Evolutionary conservation across 1,140 invertebrate genomes (phyloP).

Genomic region (Eupeodes corollae): DNA sequence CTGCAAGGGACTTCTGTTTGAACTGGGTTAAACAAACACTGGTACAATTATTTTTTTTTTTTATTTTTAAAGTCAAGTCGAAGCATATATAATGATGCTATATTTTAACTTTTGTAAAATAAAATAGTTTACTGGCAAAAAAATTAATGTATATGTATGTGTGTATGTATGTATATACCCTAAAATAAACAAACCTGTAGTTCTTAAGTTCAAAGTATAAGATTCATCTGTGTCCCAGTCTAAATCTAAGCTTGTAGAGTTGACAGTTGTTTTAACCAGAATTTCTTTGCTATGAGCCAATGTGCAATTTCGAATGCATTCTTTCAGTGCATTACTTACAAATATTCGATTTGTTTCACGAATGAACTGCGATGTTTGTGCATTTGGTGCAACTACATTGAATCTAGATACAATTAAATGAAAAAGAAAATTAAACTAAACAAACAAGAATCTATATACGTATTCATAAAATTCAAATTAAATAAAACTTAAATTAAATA

Average conservation of each 20-base stretch:
- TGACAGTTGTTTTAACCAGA: conserved; percentile 42
- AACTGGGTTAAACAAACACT: too few species aligned
- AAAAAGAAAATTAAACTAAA: too few species aligned
- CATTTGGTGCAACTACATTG: conserved; percentile 40
- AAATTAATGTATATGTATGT: too few species aligned
- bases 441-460: too few species aligned
- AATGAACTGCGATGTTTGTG: conserved; percentile 38
- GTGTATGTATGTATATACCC: not conserved
- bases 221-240: conserved; percentile 53
- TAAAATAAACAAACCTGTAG: conserved; percentile 39
- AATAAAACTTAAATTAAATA: too few species aligned
- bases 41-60: too few species aligned
- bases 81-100: too few species aligned
- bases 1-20: too few species aligned
- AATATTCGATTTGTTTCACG: conserved; percentile 43
- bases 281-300: conserved; percentile 40
- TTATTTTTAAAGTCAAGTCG: too few species aligned
- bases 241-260: conserved; percentile 39
- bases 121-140: too few species aligned
- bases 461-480: too few species aligned
- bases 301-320: conserved; percentile 45
- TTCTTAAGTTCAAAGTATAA: conserved; percentile 47
- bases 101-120: too few species aligned
- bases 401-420: conserved; percentile 37
- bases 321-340: conserved; percentile 41